phyloP scores from a whole-genome alignment of 2,113 vertebrate genomes.

The Piaya cayana region DNA sequence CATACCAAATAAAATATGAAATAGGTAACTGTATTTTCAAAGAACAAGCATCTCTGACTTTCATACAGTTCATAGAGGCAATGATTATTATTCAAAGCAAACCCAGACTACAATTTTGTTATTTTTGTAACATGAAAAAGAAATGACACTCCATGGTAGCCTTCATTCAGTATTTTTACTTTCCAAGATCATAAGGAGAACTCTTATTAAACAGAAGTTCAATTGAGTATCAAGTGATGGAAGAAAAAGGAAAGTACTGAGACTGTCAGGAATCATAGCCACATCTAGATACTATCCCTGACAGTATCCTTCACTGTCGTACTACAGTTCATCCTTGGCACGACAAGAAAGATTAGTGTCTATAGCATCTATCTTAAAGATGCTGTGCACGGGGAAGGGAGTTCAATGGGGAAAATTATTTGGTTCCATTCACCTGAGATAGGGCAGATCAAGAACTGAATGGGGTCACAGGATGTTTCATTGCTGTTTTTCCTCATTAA shows the following conservation, averaged over 20 bases:
- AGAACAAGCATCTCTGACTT: not conserved
- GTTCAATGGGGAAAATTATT: not conserved
- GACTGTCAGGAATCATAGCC: not conserved
- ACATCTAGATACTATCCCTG: not conserved
- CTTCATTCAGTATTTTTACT: not conserved
- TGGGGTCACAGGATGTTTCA: not conserved
- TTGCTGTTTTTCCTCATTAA: not conserved
- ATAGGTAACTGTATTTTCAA: not conserved
- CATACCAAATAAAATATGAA: not conserved
- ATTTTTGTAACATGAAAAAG: not conserved
- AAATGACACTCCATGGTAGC: not conserved
- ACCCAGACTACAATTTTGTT: not conserved
- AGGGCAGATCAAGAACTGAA: not conserved
- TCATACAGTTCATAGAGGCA: not conserved
- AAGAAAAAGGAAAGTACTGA: not conserved
- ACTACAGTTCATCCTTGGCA: not conserved
- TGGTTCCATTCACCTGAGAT: not conserved
- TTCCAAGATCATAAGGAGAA: not conserved
- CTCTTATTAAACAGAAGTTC: not conserved
- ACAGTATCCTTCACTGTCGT: not conserved
- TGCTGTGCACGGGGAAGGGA: not conserved
- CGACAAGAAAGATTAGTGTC: not conserved
- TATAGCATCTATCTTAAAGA: not conserved
- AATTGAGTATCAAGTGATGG: not conserved
- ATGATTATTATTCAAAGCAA: slow-evolving; percentile 1